Conservation (phyloP, 2,113 vertebrate genomes). For the Amphiprion ocellaris region DNA sequence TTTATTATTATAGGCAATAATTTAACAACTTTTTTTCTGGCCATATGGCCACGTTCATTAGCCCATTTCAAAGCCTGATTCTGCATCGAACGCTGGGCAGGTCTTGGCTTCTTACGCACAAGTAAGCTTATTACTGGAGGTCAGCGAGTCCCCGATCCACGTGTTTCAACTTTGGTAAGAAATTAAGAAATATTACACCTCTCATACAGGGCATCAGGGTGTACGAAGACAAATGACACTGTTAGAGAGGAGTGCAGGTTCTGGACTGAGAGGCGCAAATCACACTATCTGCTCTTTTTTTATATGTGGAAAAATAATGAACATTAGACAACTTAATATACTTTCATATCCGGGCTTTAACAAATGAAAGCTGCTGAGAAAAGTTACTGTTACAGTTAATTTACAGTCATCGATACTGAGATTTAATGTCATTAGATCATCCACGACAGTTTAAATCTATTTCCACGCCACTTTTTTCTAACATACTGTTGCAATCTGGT, state of each 20-base stretch:
- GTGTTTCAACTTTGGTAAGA: constrained; percentile 54
- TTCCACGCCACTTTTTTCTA: too few relatives aligned
- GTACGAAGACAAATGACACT: background rate
- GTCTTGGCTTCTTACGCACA: constrained; percentile 28
- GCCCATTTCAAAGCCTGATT: background rate
- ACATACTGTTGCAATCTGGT: too few relatives aligned
- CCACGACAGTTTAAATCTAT: too few relatives aligned
- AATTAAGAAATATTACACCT: constrained; percentile 28
- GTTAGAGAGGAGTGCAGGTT: background rate
- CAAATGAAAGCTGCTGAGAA: background rate
- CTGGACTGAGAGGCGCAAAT: too few relatives aligned
- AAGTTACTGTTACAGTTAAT: background rate
- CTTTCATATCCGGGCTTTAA: background rate
- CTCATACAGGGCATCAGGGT: background rate
- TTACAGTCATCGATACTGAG: background rate
- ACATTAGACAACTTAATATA: background rate
- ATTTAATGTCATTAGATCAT: background rate
- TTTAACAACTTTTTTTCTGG: too few relatives aligned
- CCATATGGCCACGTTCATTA: too few relatives aligned
- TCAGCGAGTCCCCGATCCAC: constrained; percentile 53
- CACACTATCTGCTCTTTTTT: background rate
- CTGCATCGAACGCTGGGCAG: background rate
- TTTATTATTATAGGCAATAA: too few relatives aligned
- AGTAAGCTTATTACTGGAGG: constrained; percentile 65
- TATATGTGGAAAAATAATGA: background rate